Evolutionary conservation across 2,797 vertebrate species (phyloP), one percentile per base, ranked within the genome.

Genomic region (Sternotherus odoratus): DNA sequence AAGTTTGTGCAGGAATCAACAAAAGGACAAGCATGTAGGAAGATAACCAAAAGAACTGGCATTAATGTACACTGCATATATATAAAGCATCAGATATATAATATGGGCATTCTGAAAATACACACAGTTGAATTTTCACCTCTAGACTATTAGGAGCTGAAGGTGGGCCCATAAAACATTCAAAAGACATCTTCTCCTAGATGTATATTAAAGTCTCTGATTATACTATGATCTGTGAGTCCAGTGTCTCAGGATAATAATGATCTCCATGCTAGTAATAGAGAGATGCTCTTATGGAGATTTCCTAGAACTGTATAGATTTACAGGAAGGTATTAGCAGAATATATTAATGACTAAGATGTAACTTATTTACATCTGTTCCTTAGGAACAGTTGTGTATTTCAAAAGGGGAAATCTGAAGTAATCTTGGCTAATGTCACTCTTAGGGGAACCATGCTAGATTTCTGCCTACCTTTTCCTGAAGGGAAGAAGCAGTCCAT

Each of bases 401-500:
- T 69, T 39, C 72, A 5, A 13, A 57, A 28, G 39, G 91, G 77
- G 80, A 77, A 82, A 92, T 77, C 88, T 95, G 95, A 96, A 88
- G 86, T 95, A 87, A 83, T 95, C 88, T n/a, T 91, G 93, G 92
- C 93, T 97, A 94, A 96, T 94, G 83, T 2, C 91, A 95, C 95
- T 96, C 95, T 43, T 43, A 91, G 95, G 89, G 79, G 93, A 93
- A 77, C 69, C 72, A 74, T 53, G 72, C 36, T 1, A 1, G n/a
- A 15, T 28, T 39, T 30, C 13, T 54, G 89, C 98, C 97, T 98
- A 99, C 99, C 99, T 98, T 98, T 99, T 97, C 88, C 99, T 98
- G 97, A 98, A 60, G 96, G 99, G 98, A 97, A 99, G 98, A 98
- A 99, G 98, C 99, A 99, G 89, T 98, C 98, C 98, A 98, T 99